Percentiles rank a stretch among this genome's conserved stretches.
Conservation (phyloP, 2,797 vertebrate species). For the Cyclopterus lumpus region DNA sequence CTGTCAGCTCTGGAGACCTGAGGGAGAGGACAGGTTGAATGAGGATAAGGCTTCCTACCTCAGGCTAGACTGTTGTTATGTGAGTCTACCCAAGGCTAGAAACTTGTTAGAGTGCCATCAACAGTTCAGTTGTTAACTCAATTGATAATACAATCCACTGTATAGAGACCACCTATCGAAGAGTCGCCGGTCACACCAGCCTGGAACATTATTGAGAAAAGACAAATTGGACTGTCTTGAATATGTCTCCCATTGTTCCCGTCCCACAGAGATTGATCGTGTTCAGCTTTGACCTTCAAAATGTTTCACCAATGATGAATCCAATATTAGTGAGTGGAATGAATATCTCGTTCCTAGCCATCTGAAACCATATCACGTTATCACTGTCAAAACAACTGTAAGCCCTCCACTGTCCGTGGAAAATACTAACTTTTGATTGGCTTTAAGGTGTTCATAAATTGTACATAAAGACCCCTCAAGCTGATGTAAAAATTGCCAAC, state of each 20-base stretch:
- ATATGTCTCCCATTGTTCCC: not conserved
- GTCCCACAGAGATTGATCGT: not conserved
- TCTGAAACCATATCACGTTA: not conserved
- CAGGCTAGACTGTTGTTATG: conserved; percentile 14
- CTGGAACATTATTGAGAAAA: not conserved
- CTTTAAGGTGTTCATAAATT: not conserved
- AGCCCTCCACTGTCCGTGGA: not conserved
- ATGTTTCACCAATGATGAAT: not conserved
- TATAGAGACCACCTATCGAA: not conserved
- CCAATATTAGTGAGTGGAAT: not conserved
- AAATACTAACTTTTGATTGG: not conserved
- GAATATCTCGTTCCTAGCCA: not conserved
- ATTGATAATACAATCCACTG: not conserved
- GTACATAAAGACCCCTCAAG: not conserved
- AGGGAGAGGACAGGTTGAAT: not conserved
- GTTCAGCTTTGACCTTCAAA: not conserved
- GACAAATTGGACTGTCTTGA: not conserved
- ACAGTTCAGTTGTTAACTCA: not conserved
- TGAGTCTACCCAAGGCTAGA: not conserved
- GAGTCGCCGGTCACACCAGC: not conserved
- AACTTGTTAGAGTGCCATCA: not conserved
- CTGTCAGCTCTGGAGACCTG: not conserved
- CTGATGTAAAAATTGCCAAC: not conserved
- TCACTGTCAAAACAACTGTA: not conserved
- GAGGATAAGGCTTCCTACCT: conserved; percentile 7